Evolutionary conservation across 2,113 vertebrate genomes (phyloP).

Genomic region (Phalacrocorax pelagicus): DNA sequence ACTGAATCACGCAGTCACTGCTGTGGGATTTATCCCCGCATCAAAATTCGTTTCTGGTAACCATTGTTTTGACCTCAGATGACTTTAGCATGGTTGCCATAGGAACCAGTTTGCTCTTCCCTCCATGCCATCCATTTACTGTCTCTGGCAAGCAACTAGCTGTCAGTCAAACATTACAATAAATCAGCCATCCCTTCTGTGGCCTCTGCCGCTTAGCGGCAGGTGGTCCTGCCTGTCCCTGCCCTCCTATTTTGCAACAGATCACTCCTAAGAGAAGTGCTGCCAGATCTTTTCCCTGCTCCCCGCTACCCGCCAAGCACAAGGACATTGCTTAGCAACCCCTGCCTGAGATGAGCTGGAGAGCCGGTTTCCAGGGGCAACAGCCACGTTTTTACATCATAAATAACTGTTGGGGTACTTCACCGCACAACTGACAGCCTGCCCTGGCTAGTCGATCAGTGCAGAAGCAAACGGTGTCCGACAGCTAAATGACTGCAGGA

Average conservation of each 20-base stretch:
- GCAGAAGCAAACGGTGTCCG: neutral
- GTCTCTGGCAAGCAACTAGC: neutral
- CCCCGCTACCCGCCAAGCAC: fast-evolving
- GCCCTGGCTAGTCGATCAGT: neutral
- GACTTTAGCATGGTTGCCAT: neutral
- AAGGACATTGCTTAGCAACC: neutral
- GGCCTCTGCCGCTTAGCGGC: neutral
- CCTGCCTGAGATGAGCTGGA: neutral
- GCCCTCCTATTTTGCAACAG: neutral
- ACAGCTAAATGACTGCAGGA: neutral
- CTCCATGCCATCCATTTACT: fast-evolving
- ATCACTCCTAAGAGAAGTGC: neutral
- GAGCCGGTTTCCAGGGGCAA: neutral
- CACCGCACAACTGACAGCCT: neutral
- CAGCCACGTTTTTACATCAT: neutral
- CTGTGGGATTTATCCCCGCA: neutral
- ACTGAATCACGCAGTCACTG: neutral
- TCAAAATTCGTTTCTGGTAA: neutral
- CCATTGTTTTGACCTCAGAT: slow-evolving; percentile 11
- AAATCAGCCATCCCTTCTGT: neutral
- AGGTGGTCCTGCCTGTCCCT: neutral
- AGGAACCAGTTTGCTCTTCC: neutral
- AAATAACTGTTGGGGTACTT: neutral
- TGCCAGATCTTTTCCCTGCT: neutral
- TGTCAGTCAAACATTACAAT: fast-evolving